phyloP scores from a whole-genome alignment of 35 echinoderm and acorn worm genomes.

The Nesometra sesokonis region DNA sequence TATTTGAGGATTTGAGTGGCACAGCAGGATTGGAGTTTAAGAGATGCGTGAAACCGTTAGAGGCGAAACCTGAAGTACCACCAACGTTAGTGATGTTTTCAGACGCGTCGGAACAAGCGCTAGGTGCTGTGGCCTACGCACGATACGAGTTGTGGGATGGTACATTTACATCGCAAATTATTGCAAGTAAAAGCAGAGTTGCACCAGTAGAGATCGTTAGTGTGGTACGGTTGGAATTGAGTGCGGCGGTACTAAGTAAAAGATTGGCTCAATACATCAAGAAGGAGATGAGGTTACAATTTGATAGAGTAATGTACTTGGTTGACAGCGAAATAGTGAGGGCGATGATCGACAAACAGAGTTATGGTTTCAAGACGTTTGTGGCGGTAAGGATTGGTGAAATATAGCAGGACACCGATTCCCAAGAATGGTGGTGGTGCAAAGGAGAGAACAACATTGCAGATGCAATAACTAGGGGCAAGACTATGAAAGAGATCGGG shows the following conservation, averaged over 20 bases:
- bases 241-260: conserved; percentile 38
- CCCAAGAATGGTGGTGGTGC: conserved; percentile 53
- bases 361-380: conserved; percentile 64
- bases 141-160: background rate
- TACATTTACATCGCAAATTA: background rate
- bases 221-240: conserved; percentile 37
- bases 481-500: background rate
- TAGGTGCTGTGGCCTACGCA: conserved; percentile 28
- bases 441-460: conserved; percentile 27
- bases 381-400: conserved; percentile 43
- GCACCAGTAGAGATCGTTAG: conserved; percentile 37
- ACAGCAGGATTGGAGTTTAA: background rate
- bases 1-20: background rate
- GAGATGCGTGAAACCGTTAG: background rate
- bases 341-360: conserved; percentile 42
- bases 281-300: conserved; percentile 25
- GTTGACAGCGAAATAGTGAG: conserved; percentile 59
- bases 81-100: conserved; percentile 31
- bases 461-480: conserved; percentile 30
- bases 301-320: conserved; percentile 16
- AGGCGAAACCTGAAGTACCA: background rate
- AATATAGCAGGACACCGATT: conserved; percentile 21
- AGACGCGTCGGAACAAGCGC: conserved; percentile 50
- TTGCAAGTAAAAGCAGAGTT: conserved; percentile 42
- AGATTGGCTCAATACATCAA: conserved; percentile 23